phyloP scores from a whole-genome alignment of 2,797 vertebrate species.

The Phrynocephalus forsythii region DNA sequence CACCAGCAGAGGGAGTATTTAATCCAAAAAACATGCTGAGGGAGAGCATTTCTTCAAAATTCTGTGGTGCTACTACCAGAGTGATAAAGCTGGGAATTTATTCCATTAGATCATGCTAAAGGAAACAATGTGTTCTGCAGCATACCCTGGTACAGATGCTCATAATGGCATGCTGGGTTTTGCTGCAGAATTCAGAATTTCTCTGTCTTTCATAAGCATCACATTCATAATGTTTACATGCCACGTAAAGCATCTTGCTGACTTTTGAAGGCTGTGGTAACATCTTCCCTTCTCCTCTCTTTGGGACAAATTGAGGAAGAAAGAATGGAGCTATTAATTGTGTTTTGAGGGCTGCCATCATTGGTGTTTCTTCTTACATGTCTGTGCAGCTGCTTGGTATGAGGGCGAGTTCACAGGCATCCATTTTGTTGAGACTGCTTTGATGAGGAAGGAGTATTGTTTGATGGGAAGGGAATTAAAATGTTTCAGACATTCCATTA shows the following conservation, averaged over 20 bases:
- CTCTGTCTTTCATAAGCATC: background rate
- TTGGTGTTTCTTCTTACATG: background rate
- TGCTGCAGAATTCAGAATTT: background rate
- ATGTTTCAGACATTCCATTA: background rate
- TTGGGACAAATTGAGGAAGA: background rate
- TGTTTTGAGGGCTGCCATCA: background rate
- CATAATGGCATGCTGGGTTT: background rate
- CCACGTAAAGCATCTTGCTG: background rate
- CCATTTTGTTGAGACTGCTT: background rate
- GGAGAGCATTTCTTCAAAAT: background rate
- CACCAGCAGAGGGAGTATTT: conserved; percentile 61
- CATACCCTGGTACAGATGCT: background rate
- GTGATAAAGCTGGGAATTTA: background rate
- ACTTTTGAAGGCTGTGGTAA: background rate
- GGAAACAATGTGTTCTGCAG: background rate
- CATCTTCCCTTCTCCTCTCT: background rate
- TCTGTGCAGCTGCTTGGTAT: background rate
- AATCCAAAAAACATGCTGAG: conserved; percentile 38
- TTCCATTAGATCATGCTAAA: background rate
- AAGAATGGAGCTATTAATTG: background rate
- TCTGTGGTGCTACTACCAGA: fast-evolving
- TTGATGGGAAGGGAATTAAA: background rate
- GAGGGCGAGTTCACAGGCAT: background rate
- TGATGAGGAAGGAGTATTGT: background rate
- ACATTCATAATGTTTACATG: background rate